phyloP scores from a whole-genome alignment of 2,888 invertebrate genomes.

The Sarcophaga rosellei region DNA sequence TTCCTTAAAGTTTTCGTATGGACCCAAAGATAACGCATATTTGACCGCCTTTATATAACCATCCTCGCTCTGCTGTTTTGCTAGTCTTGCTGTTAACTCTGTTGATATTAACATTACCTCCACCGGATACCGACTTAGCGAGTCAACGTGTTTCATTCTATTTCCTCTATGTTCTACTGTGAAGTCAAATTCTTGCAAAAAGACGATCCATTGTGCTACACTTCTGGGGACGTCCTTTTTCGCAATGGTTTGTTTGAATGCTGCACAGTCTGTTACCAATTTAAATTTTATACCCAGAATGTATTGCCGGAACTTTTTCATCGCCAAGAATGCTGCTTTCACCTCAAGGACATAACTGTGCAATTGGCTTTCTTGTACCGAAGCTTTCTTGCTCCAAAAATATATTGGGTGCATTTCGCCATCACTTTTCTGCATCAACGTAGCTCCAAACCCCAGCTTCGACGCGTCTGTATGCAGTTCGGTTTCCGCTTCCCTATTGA shows the following conservation, averaged over 20 bases:
- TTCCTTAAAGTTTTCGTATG: too few relatives aligned
- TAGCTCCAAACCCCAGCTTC: conserved; percentile 64
- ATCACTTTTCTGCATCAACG: conserved; percentile 25
- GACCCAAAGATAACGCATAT: too few relatives aligned
- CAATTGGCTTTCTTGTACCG: conserved; percentile 52
- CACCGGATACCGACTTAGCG: too few relatives aligned
- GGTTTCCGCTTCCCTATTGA: conserved; percentile 50
- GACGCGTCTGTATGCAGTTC: conserved; percentile 69
- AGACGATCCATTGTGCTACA: conserved; percentile 69
- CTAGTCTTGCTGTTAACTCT: too few relatives aligned
- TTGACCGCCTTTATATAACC: too few relatives aligned
- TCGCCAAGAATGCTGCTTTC: conserved; percentile 59
- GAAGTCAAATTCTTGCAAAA: conserved; percentile 69
- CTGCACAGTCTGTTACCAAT: conserved; percentile 64
- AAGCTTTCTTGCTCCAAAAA: conserved; percentile 49
- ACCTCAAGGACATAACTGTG: conserved; percentile 44
- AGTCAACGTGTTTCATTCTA: too few relatives aligned
- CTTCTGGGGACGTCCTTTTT: conserved; percentile 66
- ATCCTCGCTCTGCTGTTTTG: too few relatives aligned
- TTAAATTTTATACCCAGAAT: conserved; percentile 66
- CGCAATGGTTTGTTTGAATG: conserved; percentile 62
- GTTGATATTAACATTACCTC: too few relatives aligned
- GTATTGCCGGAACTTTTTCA: conserved; percentile 71
- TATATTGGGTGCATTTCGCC: conserved; percentile 1
- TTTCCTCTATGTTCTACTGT: neutral